Conservation (phyloP, 2,797 vertebrate species). For the Girardinus metallicus region DNA sequence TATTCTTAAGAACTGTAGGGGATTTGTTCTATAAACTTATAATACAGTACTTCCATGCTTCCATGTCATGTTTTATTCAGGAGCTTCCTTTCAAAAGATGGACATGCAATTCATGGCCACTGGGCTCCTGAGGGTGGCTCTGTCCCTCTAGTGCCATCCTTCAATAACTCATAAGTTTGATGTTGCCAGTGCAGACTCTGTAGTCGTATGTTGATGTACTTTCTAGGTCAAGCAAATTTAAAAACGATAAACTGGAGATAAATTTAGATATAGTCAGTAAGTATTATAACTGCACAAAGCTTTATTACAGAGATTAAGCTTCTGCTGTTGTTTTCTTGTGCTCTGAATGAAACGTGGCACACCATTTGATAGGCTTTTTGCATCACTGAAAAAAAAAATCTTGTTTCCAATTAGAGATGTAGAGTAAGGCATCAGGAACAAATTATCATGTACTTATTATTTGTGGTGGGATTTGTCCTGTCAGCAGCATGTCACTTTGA, state of each 20-base stretch:
- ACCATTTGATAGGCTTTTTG: conserved; percentile 1
- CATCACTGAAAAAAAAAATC: conserved; percentile 11
- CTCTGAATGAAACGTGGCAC: conserved; percentile 12
- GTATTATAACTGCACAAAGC: neutral
- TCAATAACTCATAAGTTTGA: conserved; percentile 30
- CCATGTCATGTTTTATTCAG: conserved; percentile 84
- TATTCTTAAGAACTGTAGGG: conserved; percentile 75
- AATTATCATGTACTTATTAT: conserved; percentile 53
- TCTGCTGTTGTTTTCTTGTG: neutral
- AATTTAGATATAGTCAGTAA: neutral
- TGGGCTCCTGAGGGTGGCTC: conserved; percentile 38
- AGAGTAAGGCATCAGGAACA: conserved; percentile 19
- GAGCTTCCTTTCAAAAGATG: conserved; percentile 51
- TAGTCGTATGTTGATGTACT: conserved; percentile 15
- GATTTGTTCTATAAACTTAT: conserved; percentile 80
- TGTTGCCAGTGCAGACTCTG: conserved; percentile 30
- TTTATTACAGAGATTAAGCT: neutral
- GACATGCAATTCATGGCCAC: conserved; percentile 51
- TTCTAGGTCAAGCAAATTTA: conserved; percentile 32
- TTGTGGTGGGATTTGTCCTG: conserved; percentile 42
- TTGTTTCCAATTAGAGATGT: conserved; percentile 24
- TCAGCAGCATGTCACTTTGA: conserved; percentile 48
- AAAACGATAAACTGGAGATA: neutral
- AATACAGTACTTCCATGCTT: conserved; percentile 69
- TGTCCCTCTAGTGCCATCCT: conserved; percentile 15